A percentile compares a stretch with the other conserved stretches of the same genome.
phyloP scores from a whole-genome alignment of 2,797 vertebrate species.

The Hydrophis major region DNA sequence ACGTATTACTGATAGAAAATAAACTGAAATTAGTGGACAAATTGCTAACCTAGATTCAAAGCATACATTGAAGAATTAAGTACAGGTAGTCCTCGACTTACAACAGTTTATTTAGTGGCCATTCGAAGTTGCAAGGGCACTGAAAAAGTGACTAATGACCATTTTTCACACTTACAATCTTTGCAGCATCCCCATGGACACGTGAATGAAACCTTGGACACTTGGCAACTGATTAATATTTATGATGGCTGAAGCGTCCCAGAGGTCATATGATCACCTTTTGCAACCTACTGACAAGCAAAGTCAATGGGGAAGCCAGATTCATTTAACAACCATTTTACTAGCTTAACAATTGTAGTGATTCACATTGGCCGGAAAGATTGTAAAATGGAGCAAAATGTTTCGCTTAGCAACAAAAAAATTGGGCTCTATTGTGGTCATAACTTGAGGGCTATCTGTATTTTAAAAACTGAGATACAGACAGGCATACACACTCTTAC shows the following conservation, averaged over 20 bases:
- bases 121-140: not conserved
- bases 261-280: not conserved
- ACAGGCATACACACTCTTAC: too few species aligned
- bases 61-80: constrained; percentile 12
- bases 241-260: not conserved
- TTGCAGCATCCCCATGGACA: not conserved
- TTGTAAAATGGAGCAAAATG: not conserved
- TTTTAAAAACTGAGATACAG: not conserved
- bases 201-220: not conserved
- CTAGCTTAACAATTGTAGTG: not conserved
- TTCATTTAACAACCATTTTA: too few species aligned
- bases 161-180: not conserved
- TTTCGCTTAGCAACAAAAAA: not conserved
- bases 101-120: not conserved
- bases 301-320: not conserved
- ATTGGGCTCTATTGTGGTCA: not conserved
- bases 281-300: not conserved
- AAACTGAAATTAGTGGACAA: constrained; percentile 56
- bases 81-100: not conserved
- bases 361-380: not conserved
- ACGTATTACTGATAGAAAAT: constrained; percentile 84
- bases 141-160: not conserved
- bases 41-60: not conserved
- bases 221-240: not conserved
- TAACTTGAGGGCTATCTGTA: not conserved